Conservation (phyloP, 2,113 vertebrate species). For the Erythrolamprus reginae region DNA sequence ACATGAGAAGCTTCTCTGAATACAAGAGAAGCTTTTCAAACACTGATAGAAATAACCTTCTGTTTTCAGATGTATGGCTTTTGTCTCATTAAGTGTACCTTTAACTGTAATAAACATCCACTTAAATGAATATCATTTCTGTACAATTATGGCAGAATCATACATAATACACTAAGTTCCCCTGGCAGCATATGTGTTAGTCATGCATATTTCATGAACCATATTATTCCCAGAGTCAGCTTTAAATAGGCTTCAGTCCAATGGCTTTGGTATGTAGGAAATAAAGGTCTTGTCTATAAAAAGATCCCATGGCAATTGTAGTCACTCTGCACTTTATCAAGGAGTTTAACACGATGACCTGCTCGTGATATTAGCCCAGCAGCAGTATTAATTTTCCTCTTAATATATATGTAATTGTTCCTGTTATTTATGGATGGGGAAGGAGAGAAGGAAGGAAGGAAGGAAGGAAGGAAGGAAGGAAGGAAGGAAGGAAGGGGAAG, state of each 20-base stretch:
- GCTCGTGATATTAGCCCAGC: conserved; percentile 39
- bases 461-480: too few relatives aligned
- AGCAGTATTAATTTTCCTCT: conserved; percentile 49
- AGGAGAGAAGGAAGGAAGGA: neutral
- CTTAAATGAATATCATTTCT: conserved; percentile 75
- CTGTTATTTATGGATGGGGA: conserved; percentile 44
- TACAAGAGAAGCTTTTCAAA: conserved; percentile 52
- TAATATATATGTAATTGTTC: conserved; percentile 37
- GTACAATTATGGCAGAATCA: conserved; percentile 74
- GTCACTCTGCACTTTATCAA: conserved; percentile 54
- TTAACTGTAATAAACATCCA: conserved; percentile 74
- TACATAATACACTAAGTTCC: conserved; percentile 72
- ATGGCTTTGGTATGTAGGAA: conserved; percentile 60
- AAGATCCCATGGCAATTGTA: conserved; percentile 58
- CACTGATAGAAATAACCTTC: conserved; percentile 54
- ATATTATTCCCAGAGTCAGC: conserved; percentile 68
- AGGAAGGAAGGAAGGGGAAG: too few relatives aligned
- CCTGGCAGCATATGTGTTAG: conserved; percentile 64
- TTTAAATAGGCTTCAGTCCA: conserved; percentile 60
- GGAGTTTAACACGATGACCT: conserved; percentile 47
- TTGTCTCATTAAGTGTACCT: conserved; percentile 68
- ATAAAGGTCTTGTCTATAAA: conserved; percentile 63
- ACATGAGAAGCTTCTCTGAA: conserved; percentile 39
- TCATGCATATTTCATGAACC: conserved; percentile 76
- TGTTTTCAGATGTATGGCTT: conserved; percentile 64